Evolutionary conservation across 2,797 vertebrate species (phyloP), one percentile per base, ranked within the genome.

Genomic region (Liparis tanakae): DNA sequence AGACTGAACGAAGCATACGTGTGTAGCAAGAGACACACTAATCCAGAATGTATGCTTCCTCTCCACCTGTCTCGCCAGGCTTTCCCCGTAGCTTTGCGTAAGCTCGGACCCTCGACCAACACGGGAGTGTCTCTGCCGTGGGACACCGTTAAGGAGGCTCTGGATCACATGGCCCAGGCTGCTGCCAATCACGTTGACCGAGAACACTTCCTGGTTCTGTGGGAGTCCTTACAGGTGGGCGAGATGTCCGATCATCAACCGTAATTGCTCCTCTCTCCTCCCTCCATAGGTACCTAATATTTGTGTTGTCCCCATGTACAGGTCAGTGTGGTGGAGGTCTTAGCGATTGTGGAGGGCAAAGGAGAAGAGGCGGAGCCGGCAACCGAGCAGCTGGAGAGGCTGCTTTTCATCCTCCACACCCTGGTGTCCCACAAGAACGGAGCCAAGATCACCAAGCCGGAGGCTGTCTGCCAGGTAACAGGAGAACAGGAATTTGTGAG

Each of bases 141-240:
- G 97, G 82, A 92, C 55, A 82, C 92, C 30, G 89, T 98, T 71
- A 95, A 96, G 82, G 94, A 96, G 55, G 93, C 95, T 4, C 89
- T 98, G 10, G 91, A 96, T 85, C 94, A 94, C 70, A 97, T 96
- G 96, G 94, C 93, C 8, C 94, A 90, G 84, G 94, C 96, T 33
- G 93, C 96, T 72, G 95, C 85, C 10, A 10, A 79, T 50, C 93
- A 96, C 41, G 83, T 97, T 15, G 84, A 95, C 70, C 95, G 85
- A 72, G 97, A 99, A 20, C 95, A 99, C 89, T 93, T 97, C 82
- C 87, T 93, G 58, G 74, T 95, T 68, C 88, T 98, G 76, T 98
- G 96, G 94, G 96, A 95, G 76, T 95, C 94, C 67, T 88, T 99
- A 69, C 93, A 97, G 91, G 98, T 74, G 58, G 6, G 53, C 17